Evolutionary conservation across 2,888 invertebrate genomes (phyloP).

Genomic region (Crocallis elinguaria): DNA sequence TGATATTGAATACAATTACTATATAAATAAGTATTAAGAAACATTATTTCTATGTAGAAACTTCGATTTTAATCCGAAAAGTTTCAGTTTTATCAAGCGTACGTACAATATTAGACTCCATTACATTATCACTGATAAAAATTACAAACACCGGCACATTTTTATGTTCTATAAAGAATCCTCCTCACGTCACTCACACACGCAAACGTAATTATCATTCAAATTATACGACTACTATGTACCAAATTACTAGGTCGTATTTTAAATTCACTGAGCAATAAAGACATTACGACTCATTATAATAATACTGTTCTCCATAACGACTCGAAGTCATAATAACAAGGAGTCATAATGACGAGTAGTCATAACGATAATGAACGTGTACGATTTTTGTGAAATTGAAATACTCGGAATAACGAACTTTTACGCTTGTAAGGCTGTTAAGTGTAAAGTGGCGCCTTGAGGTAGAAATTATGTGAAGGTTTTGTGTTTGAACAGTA

Average conservation of each 20-base stretch:
- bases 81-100: constrained; percentile 3
- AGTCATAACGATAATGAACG: constrained; percentile 10
- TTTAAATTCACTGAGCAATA: constrained; percentile 33
- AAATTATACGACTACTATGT: constrained; percentile 38
- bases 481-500: neutral
- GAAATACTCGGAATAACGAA: constrained; percentile 5
- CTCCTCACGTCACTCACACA: constrained; percentile 26
- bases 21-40: too few relatives aligned
- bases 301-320: constrained; percentile 20
- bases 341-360: constrained; percentile 17
- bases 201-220: constrained; percentile 27
- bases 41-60: neutral
- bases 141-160: constrained; percentile 43
- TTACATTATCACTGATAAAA: constrained; percentile 41
- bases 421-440: constrained; percentile 1
- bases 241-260: constrained; percentile 36
- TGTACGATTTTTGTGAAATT: constrained; percentile 16
- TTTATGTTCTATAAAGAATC: constrained; percentile 45
- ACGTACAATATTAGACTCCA: constrained; percentile 22
- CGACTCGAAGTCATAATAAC: constrained; percentile 13
- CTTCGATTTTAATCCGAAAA: neutral
- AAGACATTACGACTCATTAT: constrained; percentile 36
- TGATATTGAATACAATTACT: too few relatives aligned
- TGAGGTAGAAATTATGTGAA: neutral
- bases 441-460: neutral